Evolutionary conservation across 2,113 vertebrate species (phyloP), one percentile per base, ranked within the genome.

Genomic region (Pedionomus torquatus): DNA sequence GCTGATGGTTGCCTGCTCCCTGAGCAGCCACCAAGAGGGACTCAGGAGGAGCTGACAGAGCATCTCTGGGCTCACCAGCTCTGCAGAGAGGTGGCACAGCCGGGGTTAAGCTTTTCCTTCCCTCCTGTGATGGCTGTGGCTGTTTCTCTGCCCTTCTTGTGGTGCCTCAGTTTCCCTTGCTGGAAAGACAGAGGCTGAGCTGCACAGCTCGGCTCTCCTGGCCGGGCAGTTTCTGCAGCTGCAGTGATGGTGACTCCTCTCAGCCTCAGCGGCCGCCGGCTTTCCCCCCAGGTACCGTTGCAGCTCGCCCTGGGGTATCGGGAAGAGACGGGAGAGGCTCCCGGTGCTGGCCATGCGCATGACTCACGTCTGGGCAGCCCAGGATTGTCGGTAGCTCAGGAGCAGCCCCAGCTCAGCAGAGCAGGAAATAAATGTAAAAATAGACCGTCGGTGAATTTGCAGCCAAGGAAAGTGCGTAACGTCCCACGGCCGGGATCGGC

Each of bases 21-120:
- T 7, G 23, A 74, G 20, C 68, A 85, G 58, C n/a, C 69, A 35
- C 46, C 54, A 28, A 2, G 35, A 72, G 71, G 33, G 12, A 24
- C 30, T 81, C 39, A 5, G 8, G 8, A 41, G 35, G 49, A 61
- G 16, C 9, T 41, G 24, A 25, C 2, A 5, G 43, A 46, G 31
- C 4, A 2, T 19, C 17, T 17, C 1, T 3, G 31, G 14, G 20
- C 9, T 79, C 33, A 65, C 17, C 48, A 58, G 0, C 43, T 72
- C 70, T 65, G n/a, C 28, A 31, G 20, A 28, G 37, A 15, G 9
- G 7, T 54, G 55, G 30, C 26, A 61, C 30, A 71, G 75, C 21
- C 46, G 71, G 24, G 14, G 18, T 57, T 46, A 66, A 88, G 25
- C 15, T n/a, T 81, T 78, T 74, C 26, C 31, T 79, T 64, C 48